Evolutionary conservation across 2,113 vertebrate genomes (phyloP), one percentile per base, ranked within the genome.

Genomic region (Rhegmatorhina hoffmannsi): DNA sequence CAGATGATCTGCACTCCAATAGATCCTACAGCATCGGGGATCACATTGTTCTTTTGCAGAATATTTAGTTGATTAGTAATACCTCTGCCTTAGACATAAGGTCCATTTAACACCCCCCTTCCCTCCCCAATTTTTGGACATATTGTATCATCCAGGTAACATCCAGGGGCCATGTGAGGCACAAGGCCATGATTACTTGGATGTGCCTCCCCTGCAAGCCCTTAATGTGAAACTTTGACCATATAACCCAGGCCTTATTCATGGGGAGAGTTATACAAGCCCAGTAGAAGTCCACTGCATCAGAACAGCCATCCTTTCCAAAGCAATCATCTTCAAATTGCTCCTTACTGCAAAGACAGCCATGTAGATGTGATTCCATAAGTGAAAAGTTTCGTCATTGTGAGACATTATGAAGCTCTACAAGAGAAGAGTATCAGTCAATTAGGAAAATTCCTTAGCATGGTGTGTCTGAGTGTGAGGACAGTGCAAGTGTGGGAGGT

Each of bases 321-420:
- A 59, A 94, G 52, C 9, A 63, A 13, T 5, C 23, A 2, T 1
- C 47, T 59, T 14, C 63, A 31, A 75, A n/a, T 3, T 34, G 44
- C 18, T 92, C 73, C 95, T 97, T 96, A 96, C 96, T 29, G 90
- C 80, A 68, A 96, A 60, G 60, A 68, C 44, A 13, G 86, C 7
- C 25, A 94, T 0, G n/a, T 75, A 84, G 86, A 84, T 1, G 15
- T 4, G 3, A 40, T 5, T 24, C 90, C 34, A 17, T 0, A 5
- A 7, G 5, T 69, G n/a, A 2, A 2, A 6, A 10, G 7, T 1
- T 2, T 0, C 4, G 0, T 6, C 0, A 3, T 0, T 0, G 0
- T 59, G 2, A 17, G 53, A 33, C 0, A 5, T 0, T 0, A 14
- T 4, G 29, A 18, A 52, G 19, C 1, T 2, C 95, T 94, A 36